These are phyloP conservation scores for Nannospalax galili DNA, from an alignment of 2,113 vertebrate species.

Conservation along the genomic window DNA sequence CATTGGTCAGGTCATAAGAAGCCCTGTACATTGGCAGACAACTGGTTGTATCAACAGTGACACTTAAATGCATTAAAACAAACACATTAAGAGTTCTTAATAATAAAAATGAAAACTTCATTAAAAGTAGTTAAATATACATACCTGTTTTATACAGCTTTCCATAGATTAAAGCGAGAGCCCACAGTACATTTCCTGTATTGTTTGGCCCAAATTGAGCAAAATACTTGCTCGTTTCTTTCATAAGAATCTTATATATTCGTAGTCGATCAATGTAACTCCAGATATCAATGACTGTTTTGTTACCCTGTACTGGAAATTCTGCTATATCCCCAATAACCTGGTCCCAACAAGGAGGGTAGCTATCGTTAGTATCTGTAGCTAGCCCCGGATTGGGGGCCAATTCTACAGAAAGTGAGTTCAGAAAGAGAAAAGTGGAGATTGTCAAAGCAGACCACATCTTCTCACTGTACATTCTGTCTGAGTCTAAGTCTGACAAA, in stretches of 20 bases:
- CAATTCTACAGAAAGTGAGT: not conserved
- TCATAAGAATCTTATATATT: constrained; percentile 13
- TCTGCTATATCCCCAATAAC: not conserved
- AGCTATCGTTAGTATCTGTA: not conserved
- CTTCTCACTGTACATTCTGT: not conserved
- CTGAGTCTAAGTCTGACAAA: not conserved
- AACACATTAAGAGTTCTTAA: not conserved
- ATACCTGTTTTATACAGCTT: not conserved
- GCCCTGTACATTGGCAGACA: not conserved
- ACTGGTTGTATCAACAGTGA: not conserved
- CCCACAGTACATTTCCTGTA: not conserved
- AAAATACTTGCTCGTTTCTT: constrained; percentile 15
- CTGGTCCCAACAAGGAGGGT: not conserved
- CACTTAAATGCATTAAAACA: not conserved
- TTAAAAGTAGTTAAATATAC: not conserved
- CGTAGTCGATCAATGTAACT: not conserved
- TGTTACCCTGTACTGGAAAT: not conserved
- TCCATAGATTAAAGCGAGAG: not conserved
- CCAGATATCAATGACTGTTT: not conserved
- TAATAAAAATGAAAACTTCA: not conserved
- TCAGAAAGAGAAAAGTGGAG: not conserved
- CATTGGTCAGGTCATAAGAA: not conserved
- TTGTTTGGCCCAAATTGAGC: not conserved
- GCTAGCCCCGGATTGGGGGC: not conserved
- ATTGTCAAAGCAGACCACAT: not conserved